These are phyloP conservation scores for Tamias sibiricus DNA, from an alignment of 2,113 vertebrate species.

Conservation along the genomic window DNA sequence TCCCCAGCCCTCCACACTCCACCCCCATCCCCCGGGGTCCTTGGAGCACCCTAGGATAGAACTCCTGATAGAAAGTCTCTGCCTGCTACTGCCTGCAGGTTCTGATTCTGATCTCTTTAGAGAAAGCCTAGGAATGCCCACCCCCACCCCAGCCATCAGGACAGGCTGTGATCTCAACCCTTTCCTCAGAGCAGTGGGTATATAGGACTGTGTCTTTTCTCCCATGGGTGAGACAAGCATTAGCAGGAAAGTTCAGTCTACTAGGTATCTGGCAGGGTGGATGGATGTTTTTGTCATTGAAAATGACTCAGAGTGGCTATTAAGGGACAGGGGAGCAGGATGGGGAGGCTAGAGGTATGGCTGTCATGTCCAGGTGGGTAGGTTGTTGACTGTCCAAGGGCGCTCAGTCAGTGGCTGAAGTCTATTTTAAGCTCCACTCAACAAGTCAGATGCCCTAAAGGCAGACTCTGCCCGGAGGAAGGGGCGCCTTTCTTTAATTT, in stretches of 20 bases:
- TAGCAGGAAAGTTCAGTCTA: not conserved
- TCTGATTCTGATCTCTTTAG: constrained; percentile 8
- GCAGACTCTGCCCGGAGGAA: not conserved
- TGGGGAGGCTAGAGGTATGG: not conserved
- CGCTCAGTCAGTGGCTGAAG: not conserved
- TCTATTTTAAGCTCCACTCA: constrained; percentile 8
- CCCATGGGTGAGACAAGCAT: not conserved
- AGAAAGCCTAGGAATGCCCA: not conserved
- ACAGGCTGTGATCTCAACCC: not conserved
- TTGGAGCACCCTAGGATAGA: not conserved
- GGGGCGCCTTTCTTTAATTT: not conserved
- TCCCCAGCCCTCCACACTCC: not conserved
- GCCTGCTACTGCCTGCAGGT: not conserved
- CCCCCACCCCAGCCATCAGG: not conserved
- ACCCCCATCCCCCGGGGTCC: not conserved
- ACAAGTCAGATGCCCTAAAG: not conserved
- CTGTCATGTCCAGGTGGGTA: not conserved
- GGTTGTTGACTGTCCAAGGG: not conserved
- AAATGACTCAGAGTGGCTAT: not conserved
- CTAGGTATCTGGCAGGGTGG: not conserved
- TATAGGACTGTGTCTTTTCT: not conserved
- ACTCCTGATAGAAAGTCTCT: not conserved
- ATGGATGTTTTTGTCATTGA: not conserved
- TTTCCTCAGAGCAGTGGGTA: not conserved
- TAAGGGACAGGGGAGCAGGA: not conserved